Conservation (phyloP, 2,797 vertebrate species). For the Acipenser oxyrinchus region DNA sequence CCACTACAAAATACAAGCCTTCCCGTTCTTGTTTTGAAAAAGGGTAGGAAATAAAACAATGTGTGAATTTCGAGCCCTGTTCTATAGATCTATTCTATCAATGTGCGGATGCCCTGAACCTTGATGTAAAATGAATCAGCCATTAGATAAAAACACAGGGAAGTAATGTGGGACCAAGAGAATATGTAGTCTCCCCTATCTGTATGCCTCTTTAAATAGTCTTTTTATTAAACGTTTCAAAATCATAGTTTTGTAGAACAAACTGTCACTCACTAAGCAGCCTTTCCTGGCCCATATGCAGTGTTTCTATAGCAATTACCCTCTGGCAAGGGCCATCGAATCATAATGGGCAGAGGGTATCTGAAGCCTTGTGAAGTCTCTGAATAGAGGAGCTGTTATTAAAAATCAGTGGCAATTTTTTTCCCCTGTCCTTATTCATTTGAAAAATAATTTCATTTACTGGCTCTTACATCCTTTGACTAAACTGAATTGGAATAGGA, state of each 20-base stretch:
- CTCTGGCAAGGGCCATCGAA: not conserved
- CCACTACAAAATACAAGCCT: too few relatives aligned
- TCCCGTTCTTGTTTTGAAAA: too few relatives aligned
- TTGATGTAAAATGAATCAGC: too few relatives aligned
- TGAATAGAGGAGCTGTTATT: not conserved
- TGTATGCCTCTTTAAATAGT: not conserved
- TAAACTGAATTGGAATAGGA: not conserved
- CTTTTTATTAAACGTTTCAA: not conserved
- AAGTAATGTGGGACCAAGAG: too few relatives aligned
- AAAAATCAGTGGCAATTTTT: not conserved
- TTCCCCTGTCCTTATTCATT: not conserved
- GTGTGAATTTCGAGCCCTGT: too few relatives aligned
- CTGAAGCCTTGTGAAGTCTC: constrained; percentile 2
- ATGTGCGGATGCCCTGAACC: too few relatives aligned
- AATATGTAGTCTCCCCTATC: too few relatives aligned
- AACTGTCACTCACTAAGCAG: not conserved
- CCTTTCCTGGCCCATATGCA: not conserved
- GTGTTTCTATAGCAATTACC: constrained; percentile 4
- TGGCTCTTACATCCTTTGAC: not conserved
- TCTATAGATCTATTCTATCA: too few relatives aligned
- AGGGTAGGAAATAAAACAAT: too few relatives aligned
- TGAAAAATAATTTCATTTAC: not conserved
- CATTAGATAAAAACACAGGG: too few relatives aligned
- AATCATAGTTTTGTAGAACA: not conserved
- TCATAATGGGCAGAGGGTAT: not conserved